These are phyloP conservation scores for Actinemys pallida DNA, from an alignment of 2,113 vertebrate species.

Conservation along the genomic window DNA sequence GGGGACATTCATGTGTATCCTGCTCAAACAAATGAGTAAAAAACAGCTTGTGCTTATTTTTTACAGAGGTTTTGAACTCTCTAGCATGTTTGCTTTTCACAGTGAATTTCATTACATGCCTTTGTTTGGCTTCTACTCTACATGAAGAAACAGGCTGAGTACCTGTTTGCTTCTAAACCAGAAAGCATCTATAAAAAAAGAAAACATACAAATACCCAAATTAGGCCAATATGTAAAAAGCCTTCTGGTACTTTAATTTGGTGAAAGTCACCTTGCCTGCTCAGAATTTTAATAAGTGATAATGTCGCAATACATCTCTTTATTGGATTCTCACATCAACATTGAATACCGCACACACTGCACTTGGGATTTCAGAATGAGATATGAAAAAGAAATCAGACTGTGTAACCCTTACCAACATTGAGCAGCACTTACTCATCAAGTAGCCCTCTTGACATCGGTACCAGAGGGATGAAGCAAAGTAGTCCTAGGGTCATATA, in stretches of 20 bases:
- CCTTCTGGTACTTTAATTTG: background rate
- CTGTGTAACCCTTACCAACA: background rate
- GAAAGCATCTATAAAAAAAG: background rate
- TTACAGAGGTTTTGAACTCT: background rate
- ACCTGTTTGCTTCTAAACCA: background rate
- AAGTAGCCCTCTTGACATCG: background rate
- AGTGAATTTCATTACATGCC: background rate
- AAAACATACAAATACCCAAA: background rate
- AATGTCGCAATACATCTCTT: background rate
- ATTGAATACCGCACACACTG: background rate
- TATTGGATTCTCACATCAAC: background rate
- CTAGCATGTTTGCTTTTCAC: background rate
- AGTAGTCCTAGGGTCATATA: background rate
- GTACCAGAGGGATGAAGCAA: background rate
- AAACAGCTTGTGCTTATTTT: conserved; percentile 10
- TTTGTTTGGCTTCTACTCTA: conserved; percentile 12
- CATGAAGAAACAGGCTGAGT: background rate
- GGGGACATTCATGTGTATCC: background rate
- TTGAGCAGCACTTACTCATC: background rate
- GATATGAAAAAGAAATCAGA: conserved; percentile 8
- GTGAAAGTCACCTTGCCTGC: background rate
- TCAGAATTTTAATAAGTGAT: background rate
- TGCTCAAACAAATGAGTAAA: background rate
- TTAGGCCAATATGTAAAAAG: background rate
- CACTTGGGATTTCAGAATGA: conserved; percentile 15